Evolutionary conservation across 2,888 invertebrate species (phyloP).

Genomic region (Ommatoiulus sabulosus): DNA sequence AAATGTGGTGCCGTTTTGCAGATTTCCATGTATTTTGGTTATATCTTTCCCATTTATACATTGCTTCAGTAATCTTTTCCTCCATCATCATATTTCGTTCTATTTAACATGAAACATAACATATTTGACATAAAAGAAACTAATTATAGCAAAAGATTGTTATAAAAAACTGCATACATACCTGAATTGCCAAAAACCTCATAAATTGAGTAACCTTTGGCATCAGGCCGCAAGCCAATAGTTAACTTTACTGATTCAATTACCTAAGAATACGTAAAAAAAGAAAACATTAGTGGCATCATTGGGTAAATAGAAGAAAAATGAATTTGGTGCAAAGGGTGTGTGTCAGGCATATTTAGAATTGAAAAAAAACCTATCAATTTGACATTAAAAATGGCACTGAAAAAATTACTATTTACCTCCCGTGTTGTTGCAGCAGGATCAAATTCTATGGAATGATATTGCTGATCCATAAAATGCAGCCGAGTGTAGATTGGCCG

Average conservation of each 20-base stretch:
- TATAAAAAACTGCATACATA: not conserved
- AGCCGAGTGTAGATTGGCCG: conserved; percentile 91
- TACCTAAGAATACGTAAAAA: conserved; percentile 69
- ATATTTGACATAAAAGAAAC: not conserved
- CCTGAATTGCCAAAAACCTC: conserved; percentile 82
- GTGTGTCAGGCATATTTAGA: not conserved
- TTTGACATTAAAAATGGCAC: not conserved
- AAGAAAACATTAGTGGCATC: not conserved
- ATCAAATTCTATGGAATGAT: conserved; percentile 94
- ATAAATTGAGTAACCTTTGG: conserved; percentile 90
- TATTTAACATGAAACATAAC: conserved; percentile 62
- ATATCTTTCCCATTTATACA: conserved; percentile 91
- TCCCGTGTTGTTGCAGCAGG: conserved; percentile 92
- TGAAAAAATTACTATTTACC: conserved; percentile 62
- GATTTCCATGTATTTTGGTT: conserved; percentile 59
- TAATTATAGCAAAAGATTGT: no score
- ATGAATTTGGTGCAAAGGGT: not conserved
- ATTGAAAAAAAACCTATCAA: not conserved
- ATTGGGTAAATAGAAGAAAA: not conserved
- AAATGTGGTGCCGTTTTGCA: conserved; percentile 62
- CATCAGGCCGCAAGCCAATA: conserved; percentile 84
- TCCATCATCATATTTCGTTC: conserved; percentile 84
- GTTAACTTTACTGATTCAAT: conserved; percentile 88
- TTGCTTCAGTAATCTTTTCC: conserved; percentile 93
- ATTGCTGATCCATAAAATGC: conserved; percentile 93